These are phyloP conservation scores for Geococcyx californianus DNA, from an alignment of 2,113 vertebrate genomes.

Conservation along the genomic window DNA sequence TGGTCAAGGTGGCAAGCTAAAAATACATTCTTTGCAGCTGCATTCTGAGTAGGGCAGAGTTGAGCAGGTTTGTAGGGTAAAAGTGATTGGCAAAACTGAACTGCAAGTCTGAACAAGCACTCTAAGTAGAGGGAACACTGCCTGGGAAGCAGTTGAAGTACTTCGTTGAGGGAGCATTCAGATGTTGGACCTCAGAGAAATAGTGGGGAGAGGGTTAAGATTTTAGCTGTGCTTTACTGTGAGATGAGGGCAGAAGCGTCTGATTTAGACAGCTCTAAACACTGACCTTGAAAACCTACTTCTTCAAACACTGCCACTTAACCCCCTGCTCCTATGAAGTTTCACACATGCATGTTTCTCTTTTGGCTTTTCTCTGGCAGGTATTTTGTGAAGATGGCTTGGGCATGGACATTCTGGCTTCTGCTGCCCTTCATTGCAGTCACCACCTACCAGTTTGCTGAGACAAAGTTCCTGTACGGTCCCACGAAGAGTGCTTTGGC, in stretches of 20 bases:
- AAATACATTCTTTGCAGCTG: constrained; percentile 33
- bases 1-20: constrained; percentile 19
- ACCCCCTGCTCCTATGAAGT: neutral
- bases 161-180: neutral
- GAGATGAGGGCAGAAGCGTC: neutral
- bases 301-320: neutral
- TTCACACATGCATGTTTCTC: neutral
- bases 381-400: constrained; percentile 95
- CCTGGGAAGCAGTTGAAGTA: neutral
- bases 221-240: neutral
- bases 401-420: constrained; percentile 92
- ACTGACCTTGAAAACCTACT: neutral
- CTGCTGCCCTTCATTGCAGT: constrained; percentile 90
- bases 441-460: constrained; percentile 72
- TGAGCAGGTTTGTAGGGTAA: neutral
- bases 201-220: neutral
- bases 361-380: constrained; percentile 72
- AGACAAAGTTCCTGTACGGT: constrained; percentile 30
- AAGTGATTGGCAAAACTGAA: neutral
- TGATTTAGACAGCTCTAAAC: neutral
- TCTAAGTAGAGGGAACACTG: neutral
- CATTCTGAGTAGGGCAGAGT: constrained; percentile 1
- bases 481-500: constrained; percentile 56
- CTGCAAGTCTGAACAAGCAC: neutral
- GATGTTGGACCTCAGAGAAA: neutral